Evolutionary conservation across 2,797 vertebrate genomes (phyloP), one percentile per base, ranked within the genome.

Genomic region (Buceros bicornis): DNA sequence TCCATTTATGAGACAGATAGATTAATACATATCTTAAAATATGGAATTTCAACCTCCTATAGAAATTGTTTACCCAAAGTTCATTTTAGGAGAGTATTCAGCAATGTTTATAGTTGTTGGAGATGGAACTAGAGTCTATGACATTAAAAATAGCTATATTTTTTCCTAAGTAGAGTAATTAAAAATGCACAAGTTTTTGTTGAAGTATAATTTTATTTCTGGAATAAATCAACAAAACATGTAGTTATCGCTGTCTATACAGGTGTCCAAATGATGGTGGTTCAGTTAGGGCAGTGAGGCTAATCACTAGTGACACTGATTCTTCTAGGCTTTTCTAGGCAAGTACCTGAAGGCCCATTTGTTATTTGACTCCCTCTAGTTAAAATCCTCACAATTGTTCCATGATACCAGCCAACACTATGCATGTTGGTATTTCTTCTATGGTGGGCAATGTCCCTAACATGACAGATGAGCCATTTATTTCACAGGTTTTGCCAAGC

Each of bases 401-500:
- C 37, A 35, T 4, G 0, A 51, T 31, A 70, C 6, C 48, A 88
- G 51, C 28, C 60, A 86, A 35, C 8, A 2, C 40, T 67, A 67
- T 1, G 2, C 8, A 5, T 42, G 35, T 42, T 64, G 51, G 37
- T 74, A 22, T 50, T 91, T 89, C 80, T 82, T 33, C 58, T 93
- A 2, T 1, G 2, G 13, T 76, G 29, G 29, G 25, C 4, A 1
- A 67, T 4, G 2, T 51, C 76, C 51, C 33, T 83, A 67, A 73
- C 51, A 28, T 53, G 60, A 94, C 54, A 89, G 89, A 84, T 45
- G 45, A 93, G 47, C 40, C 14, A 70, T 94, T 94, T 82, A 86
- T 93, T 93, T 90, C 67, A 53, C 50, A 79, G 56, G 53, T 76
- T 20, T 95, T 87, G 53, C 78, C 87, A 77, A 91, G 60, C 70